phyloP scores from a whole-genome alignment of 2,113 vertebrate genomes.

The Labrus mixtus region DNA sequence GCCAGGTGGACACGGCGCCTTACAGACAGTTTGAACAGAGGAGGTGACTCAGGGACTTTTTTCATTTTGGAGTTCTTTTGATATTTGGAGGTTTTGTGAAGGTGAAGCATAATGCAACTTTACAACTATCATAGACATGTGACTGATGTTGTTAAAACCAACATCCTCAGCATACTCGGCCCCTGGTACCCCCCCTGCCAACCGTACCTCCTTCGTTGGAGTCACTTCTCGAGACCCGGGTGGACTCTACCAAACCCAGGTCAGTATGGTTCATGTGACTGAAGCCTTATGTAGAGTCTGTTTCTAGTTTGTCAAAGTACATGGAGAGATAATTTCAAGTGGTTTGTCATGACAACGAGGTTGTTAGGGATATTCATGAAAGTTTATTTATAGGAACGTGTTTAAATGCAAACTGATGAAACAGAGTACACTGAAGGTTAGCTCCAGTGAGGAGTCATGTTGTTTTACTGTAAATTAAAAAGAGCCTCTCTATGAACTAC shows the following conservation, averaged over 20 bases:
- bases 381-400: no score
- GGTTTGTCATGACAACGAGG: neutral
- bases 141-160: slow-evolving; percentile 46
- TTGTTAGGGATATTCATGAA: neutral
- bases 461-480: no score
- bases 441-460: no score
- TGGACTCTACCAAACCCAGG: slow-evolving; percentile 96
- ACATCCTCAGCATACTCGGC: slow-evolving; percentile 91
- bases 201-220: slow-evolving; percentile 95
- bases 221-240: slow-evolving; percentile 93
- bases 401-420: no score
- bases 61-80: neutral
- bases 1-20: no score
- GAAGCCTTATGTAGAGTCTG: neutral
- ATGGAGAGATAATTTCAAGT: neutral
- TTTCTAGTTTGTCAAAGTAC: neutral
- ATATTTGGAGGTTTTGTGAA: no score
- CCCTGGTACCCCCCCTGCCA: slow-evolving; percentile 94
- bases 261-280: slow-evolving; percentile 60
- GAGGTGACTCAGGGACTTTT: neutral
- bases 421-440: no score
- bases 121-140: slow-evolving; percentile 12
- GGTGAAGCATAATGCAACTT: neutral
- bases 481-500: no score
- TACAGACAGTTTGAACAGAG: neutral